phyloP scores from a whole-genome alignment of 2,797 vertebrate genomes.

The Hoplostethus atlanticus region DNA sequence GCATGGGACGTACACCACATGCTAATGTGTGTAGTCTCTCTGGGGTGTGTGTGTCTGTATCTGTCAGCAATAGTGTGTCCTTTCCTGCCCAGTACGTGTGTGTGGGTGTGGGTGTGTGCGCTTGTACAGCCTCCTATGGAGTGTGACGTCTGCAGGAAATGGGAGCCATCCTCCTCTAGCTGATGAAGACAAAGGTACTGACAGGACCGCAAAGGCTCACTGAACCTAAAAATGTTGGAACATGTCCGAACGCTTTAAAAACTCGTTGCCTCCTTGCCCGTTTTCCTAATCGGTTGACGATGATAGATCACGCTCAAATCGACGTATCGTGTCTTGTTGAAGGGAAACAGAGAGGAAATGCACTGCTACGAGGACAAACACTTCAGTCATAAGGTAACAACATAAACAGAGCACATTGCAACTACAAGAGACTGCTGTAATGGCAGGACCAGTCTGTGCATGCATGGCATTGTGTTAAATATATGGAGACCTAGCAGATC shows the following conservation, averaged over 20 bases:
- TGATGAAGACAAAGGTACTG: slow-evolving; percentile 69
- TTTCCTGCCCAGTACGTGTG: slow-evolving; percentile 5
- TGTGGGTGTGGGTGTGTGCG: slow-evolving; percentile 9
- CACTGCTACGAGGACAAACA: slow-evolving; percentile 47
- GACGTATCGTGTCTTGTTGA: slow-evolving; percentile 11
- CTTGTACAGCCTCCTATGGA: neutral
- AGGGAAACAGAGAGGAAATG: slow-evolving; percentile 24
- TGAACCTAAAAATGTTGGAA: slow-evolving; percentile 51
- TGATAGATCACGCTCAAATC: slow-evolving; percentile 53
- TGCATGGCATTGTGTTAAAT: slow-evolving; percentile 22
- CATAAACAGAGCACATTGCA: slow-evolving; percentile 18
- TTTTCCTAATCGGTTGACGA: slow-evolving; percentile 59
- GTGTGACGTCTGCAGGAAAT: slow-evolving; percentile 71
- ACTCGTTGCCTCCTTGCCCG: slow-evolving; percentile 35
- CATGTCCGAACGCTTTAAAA: slow-evolving; percentile 56
- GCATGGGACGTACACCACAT: slow-evolving; percentile 55
- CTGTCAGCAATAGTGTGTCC: slow-evolving; percentile 39
- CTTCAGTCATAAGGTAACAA: slow-evolving; percentile 56
- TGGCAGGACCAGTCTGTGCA: neutral
- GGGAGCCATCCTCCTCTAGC: slow-evolving; percentile 58
- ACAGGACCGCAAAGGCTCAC: slow-evolving; percentile 24
- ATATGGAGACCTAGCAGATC: slow-evolving; percentile 33
- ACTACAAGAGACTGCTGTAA: slow-evolving; percentile 8
- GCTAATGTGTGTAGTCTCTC: slow-evolving; percentile 57
- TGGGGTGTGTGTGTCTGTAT: slow-evolving; percentile 14